Evolutionary conservation across 2,797 vertebrate species (phyloP).

Genomic region (Chelidonichthys spinosus): DNA sequence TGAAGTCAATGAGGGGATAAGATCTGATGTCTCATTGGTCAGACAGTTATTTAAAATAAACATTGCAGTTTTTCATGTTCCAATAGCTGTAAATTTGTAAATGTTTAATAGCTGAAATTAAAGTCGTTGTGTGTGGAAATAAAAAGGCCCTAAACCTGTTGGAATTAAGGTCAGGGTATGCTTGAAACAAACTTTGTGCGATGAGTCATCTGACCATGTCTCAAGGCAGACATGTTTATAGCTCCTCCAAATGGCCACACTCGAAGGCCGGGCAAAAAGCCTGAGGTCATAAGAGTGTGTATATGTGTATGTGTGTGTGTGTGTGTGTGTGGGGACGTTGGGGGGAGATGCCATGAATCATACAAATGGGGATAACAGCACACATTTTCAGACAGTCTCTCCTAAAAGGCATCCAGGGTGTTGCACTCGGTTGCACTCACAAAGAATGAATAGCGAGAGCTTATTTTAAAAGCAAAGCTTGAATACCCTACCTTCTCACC

Average conservation of each 20-base stretch:
- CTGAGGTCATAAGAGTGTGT: constrained; percentile 4
- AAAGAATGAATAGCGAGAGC: neutral
- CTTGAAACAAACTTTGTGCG: constrained; percentile 13
- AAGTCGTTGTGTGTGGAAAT: neutral
- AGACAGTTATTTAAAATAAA: neutral
- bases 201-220: constrained; percentile 1
- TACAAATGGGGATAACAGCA: constrained; percentile 2
- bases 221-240: constrained; percentile 5
- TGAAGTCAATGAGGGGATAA: neutral
- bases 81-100: neutral
- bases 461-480: neutral
- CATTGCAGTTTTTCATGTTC: neutral
- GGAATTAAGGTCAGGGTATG: neutral
- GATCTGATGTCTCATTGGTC: neutral
- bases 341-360: neutral
- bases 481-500: neutral
- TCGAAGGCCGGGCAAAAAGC: neutral
- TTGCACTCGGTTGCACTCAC: neutral
- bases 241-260: neutral
- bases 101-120: neutral
- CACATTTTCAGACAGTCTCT: neutral
- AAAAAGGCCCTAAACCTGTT: neutral
- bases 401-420: constrained; percentile 5
- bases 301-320: too few species aligned
- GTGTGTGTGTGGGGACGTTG: neutral